Evolutionary conservation across 2,888 invertebrate species (phyloP), one percentile per base, ranked within the genome.

Genomic region (Callimorpha dominula): DNA sequence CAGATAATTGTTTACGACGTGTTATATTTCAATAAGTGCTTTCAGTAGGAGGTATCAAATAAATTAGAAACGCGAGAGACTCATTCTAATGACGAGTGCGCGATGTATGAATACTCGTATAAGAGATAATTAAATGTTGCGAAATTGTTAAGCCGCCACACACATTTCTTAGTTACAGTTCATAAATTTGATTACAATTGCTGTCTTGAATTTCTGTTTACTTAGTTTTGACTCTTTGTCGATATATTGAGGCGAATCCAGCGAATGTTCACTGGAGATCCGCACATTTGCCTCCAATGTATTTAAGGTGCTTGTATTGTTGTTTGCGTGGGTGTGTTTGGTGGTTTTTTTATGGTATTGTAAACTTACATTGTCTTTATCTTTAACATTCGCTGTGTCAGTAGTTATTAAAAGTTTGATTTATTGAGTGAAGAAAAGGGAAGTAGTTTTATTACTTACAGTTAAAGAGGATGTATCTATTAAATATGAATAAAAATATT

Each of bases 21-120:
- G 63, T 66, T 63, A 62, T 67, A 67, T 72, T 67, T 43, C 17
- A 67, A 31, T 46, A 43, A 57, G 43, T 54, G 15, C 52, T 20
- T 12, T 65, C 11, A 65, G 40, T 31, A 11, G 40, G n/a, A 43
- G 52, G n/a, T 54, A 65, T 46, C 54, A 65, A 42, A 54, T 54
- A 64, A 54, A 70, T 64, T 43, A 65, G 57, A 20, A 65, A 57
- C 14, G 43, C 64, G 52, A 64, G 63, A 57, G 54, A 68, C 20
- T n/a, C 43, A 9, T n/a, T 54, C 54, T 20, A 20, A 9, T 46
- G 20, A 20, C 15, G 65, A 46, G 50, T 12, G 50, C 40, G 70
- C 40, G 42, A 50, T 14, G 57, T 66, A 15, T 71, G 62, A 67
- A 67, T 20, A n/a, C n/a, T n/a, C n/a, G n/a, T n/a, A 7, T 62